Percentiles rank a stretch among this genome's conserved stretches.
These are phyloP conservation scores for Phylloscopus whistleri DNA, from an alignment of 2,113 vertebrate species.

Conservation along the genomic window DNA sequence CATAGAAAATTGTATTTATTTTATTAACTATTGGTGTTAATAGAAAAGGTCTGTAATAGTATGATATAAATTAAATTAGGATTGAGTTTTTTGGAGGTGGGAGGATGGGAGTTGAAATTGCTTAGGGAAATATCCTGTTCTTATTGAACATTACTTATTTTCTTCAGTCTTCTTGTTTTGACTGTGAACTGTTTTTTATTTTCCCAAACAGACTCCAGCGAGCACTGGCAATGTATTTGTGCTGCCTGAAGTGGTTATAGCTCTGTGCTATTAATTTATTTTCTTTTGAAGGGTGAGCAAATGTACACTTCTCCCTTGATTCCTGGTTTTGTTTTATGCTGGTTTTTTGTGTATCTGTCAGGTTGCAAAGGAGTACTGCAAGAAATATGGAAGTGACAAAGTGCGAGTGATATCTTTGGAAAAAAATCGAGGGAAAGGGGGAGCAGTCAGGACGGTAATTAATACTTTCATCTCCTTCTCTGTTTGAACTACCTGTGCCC, in stretches of 20 bases:
- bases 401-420: slow-evolving; percentile 87
- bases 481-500: not conserved
- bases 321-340: slow-evolving; percentile 33
- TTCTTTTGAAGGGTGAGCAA: not conserved
- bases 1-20: not conserved
- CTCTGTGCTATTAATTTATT: not conserved
- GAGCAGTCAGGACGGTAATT: slow-evolving; percentile 89
- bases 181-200: slow-evolving; percentile 12
- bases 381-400: slow-evolving; percentile 86
- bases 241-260: not conserved
- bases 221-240: slow-evolving; percentile 6
- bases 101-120: not conserved
- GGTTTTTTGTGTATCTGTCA: slow-evolving; percentile 63
- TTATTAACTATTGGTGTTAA: not conserved
- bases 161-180: not conserved
- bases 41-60: not conserved
- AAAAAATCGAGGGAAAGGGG: slow-evolving; percentile 93
- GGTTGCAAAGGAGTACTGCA: slow-evolving; percentile 86
- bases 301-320: not conserved
- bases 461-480: slow-evolving; percentile 34
- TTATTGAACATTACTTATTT: not conserved
- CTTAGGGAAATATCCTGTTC: not conserved
- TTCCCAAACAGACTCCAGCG: slow-evolving; percentile 7
- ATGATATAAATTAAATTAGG: not conserved
- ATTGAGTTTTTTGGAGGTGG: not conserved